Percentiles rank a stretch among this genome's conserved stretches.
phyloP scores from a whole-genome alignment of 1,140 invertebrate genomes.

The Papilio aristodemus region DNA sequence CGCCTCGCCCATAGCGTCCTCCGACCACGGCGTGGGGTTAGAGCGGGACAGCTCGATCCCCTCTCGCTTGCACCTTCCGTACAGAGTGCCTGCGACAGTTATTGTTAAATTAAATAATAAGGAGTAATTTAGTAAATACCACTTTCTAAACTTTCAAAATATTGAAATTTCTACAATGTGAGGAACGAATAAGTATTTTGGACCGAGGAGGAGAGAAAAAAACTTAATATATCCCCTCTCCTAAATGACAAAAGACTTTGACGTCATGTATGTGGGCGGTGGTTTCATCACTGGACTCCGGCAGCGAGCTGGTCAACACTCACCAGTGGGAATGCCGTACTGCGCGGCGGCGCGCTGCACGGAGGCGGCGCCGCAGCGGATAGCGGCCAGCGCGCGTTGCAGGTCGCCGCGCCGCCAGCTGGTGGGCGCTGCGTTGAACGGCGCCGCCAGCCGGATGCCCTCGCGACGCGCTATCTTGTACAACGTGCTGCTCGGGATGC shows the following conservation, averaged over 20 bases:
- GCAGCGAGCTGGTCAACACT: no score
- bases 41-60: constrained; percentile 92
- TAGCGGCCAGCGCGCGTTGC: constrained; percentile 90
- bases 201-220: no score
- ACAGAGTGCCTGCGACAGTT: constrained; percentile 85
- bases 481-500: constrained; percentile 92
- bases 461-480: constrained; percentile 94
- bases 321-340: constrained; percentile 82
- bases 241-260: no score
- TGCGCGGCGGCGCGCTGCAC: constrained; percentile 92
- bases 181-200: no score
- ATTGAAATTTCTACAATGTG: no score
- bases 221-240: no score
- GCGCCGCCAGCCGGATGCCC: constrained; percentile 91
- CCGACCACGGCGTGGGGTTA: constrained; percentile 93
- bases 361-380: constrained; percentile 89
- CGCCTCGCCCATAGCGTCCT: constrained; percentile 93
- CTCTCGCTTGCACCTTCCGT: constrained; percentile 92
- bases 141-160: no score
- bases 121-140: no score
- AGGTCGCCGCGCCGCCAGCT: constrained; percentile 92
- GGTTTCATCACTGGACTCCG: no score
- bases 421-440: constrained; percentile 94
- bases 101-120: no score
- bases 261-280: no score